Conservation (phyloP, 2,113 vertebrate species). For the Actinemys pallida region DNA sequence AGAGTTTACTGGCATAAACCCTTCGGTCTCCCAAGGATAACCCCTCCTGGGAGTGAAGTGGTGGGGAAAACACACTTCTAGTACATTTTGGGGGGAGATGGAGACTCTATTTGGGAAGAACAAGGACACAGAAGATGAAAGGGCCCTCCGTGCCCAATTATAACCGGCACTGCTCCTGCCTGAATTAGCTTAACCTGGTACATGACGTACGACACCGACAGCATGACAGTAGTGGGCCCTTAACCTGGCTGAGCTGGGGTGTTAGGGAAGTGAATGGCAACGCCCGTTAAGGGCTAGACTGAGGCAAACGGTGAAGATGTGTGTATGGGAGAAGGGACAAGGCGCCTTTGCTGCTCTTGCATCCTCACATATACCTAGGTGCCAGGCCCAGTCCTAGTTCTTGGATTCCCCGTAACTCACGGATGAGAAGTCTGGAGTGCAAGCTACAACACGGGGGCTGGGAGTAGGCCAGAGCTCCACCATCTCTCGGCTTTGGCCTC, state of each 20-base stretch:
- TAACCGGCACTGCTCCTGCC: background rate
- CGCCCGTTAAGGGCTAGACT: background rate
- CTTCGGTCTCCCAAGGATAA: background rate
- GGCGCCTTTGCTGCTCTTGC: accelerated
- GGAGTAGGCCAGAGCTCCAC: background rate
- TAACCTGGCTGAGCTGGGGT: background rate
- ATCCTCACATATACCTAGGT: accelerated
- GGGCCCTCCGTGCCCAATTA: background rate
- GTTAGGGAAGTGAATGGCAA: background rate
- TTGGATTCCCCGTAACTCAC: accelerated
- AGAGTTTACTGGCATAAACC: background rate
- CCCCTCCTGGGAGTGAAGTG: background rate
- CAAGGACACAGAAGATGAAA: slow-evolving; percentile 60
- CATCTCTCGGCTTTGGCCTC: background rate
- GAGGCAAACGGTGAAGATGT: background rate
- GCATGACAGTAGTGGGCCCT: accelerated
- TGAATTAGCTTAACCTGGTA: background rate
- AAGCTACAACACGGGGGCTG: background rate
- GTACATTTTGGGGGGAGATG: slow-evolving; percentile 1
- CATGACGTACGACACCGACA: background rate
- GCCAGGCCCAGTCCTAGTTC: background rate
- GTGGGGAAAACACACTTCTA: slow-evolving; percentile 28
- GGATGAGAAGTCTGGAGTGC: background rate
- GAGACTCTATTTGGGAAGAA: slow-evolving; percentile 25
- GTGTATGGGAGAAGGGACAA: background rate